These are phyloP conservation scores for Linepithema humile DNA, from an alignment of 1,140 invertebrate species.

Conservation along the genomic window DNA sequence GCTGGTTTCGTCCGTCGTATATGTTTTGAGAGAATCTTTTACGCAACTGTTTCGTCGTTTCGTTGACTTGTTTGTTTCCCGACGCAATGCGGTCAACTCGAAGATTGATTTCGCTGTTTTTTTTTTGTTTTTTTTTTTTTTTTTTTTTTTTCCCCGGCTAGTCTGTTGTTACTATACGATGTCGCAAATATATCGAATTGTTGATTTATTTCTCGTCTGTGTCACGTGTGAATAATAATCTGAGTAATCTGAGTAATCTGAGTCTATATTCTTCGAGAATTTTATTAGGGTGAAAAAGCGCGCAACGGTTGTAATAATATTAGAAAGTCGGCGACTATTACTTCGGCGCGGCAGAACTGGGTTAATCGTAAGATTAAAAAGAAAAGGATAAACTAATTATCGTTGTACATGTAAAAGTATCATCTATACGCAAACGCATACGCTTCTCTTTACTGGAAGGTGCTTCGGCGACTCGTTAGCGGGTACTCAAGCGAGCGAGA, in stretches of 20 bases:
- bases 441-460: slow-evolving; percentile 73
- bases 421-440: slow-evolving; percentile 69
- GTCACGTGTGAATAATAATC: slow-evolving; percentile 18
- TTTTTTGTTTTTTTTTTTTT: background rate
- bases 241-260: too few species aligned
- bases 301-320: slow-evolving; percentile 17
- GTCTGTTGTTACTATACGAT: slow-evolving; percentile 57
- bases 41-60: slow-evolving; percentile 51
- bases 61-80: slow-evolving; percentile 31
- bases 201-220: slow-evolving; percentile 56
- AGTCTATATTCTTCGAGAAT: slow-evolving; percentile 37
- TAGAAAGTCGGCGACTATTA: slow-evolving; percentile 15
- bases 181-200: slow-evolving; percentile 57
- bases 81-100: slow-evolving; percentile 16
- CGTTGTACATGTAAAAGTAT: slow-evolving; percentile 64
- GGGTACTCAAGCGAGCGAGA: slow-evolving; percentile 37
- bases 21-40: slow-evolving; percentile 27
- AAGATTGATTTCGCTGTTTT: slow-evolving; percentile 58
- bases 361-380: slow-evolving; percentile 34
- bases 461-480: slow-evolving; percentile 62
- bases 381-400: slow-evolving; percentile 59
- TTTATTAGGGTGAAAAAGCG: slow-evolving; percentile 16
- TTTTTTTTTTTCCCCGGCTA: slow-evolving; percentile 49
- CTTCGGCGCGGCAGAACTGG: slow-evolving; percentile 14
- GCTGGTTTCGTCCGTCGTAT: background rate